These are phyloP conservation scores for Camponotus floridanus DNA, from an alignment of 1,140 invertebrate species.

Conservation along the genomic window DNA sequence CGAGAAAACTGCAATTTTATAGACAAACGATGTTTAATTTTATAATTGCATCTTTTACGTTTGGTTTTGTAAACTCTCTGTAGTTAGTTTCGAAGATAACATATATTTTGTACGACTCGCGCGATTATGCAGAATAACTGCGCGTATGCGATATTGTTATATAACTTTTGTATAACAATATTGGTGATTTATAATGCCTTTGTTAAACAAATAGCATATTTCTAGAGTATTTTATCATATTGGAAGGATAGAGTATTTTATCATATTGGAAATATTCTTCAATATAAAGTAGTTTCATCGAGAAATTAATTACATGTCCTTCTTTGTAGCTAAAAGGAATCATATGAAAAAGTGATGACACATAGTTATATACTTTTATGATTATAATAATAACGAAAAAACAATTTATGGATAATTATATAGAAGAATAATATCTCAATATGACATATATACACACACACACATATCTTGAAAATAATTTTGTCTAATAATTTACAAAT, in stretches of 20 bases:
- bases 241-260: constrained; percentile 25
- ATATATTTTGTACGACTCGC: constrained; percentile 15
- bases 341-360: constrained; percentile 30
- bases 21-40: constrained; percentile 30
- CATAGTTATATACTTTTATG: constrained; percentile 65
- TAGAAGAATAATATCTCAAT: constrained; percentile 73
- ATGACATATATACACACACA: constrained; percentile 65
- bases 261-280: constrained; percentile 13
- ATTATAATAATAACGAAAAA: constrained; percentile 61
- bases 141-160: not conserved
- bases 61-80: constrained; percentile 27
- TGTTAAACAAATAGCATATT: constrained; percentile 33
- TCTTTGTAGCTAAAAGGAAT: not conserved
- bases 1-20: constrained; percentile 11
- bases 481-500: constrained; percentile 77
- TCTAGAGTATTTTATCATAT: constrained; percentile 35
- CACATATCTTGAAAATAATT: constrained; percentile 67
- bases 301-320: constrained; percentile 4
- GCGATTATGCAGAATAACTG: not conserved
- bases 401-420: constrained; percentile 69
- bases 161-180: constrained; percentile 1
- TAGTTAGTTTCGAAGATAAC: constrained; percentile 24
- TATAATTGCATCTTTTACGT: constrained; percentile 4
- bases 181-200: constrained; percentile 23
- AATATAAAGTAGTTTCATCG: not conserved